These are phyloP conservation scores for Lithobates pipiens DNA, from an alignment of 2,797 vertebrate genomes.

Conservation along the genomic window DNA sequence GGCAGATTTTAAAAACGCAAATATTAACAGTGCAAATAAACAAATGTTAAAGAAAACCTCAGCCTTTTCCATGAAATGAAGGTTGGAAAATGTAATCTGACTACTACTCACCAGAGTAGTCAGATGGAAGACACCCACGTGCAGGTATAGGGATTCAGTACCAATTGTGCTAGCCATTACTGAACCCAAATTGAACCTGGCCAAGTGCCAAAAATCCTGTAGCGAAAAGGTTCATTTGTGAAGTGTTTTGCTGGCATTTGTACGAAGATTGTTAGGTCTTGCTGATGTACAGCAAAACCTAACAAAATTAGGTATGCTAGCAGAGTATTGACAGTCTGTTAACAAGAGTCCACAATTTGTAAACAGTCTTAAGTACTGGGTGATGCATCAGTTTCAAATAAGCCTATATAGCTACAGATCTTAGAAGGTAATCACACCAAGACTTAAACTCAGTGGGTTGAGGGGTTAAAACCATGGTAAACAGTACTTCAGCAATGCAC, in stretches of 20 bases:
- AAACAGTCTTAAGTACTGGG: too few relatives aligned
- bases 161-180: not conserved
- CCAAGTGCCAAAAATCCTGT: not conserved
- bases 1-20: conserved; percentile 71
- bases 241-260: not conserved
- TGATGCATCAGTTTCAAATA: not conserved
- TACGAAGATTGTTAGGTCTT: too few relatives aligned
- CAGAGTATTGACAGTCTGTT: not conserved
- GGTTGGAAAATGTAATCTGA: not conserved
- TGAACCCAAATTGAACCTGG: not conserved
- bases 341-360: too few relatives aligned
- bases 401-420: not conserved
- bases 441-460: not conserved
- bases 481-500: not conserved
- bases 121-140: not conserved
- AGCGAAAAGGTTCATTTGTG: not conserved
- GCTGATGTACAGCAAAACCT: too few relatives aligned
- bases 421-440: not conserved
- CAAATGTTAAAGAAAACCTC: conserved; percentile 53
- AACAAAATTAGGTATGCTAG: not conserved
- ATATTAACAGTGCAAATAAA: conserved; percentile 81
- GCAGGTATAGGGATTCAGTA: not conserved
- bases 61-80: not conserved
- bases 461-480: not conserved
- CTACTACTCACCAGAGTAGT: not conserved